Evolutionary conservation across 2,888 invertebrate genomes (phyloP).

Genomic region (Drosophila atroscutellata): DNA sequence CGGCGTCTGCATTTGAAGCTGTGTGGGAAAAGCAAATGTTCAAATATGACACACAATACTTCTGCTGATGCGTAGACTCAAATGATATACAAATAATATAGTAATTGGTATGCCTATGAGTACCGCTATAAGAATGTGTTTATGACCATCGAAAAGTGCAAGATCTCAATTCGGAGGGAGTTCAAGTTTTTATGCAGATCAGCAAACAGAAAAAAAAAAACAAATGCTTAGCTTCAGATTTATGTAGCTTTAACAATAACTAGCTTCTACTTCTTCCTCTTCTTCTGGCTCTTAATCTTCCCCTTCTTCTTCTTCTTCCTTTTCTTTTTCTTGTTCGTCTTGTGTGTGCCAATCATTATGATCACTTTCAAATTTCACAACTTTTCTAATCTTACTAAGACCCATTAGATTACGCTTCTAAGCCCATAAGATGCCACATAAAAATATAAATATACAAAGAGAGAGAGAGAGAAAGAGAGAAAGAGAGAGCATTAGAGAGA

Average conservation of each 20-base stretch:
- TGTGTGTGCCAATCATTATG: not conserved
- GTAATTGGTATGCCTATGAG: not conserved
- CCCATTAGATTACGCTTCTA: not conserved
- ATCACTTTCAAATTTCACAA: not conserved
- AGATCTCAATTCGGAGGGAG: not conserved
- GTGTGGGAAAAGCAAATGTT: conserved; percentile 47
- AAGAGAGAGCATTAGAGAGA: not conserved
- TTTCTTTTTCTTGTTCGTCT: not conserved
- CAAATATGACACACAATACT: not conserved
- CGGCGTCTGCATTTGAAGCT: conserved; percentile 48
- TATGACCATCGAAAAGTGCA: not conserved
- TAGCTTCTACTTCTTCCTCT: not conserved
- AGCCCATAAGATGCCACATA: not conserved
- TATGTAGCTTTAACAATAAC: not conserved
- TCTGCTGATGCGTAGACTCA: not conserved
- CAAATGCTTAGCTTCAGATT: too few species aligned
- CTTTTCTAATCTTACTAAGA: not conserved
- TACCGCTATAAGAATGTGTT: not conserved
- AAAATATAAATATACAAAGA: not conserved
- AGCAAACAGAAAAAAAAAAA: not conserved
- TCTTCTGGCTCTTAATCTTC: not conserved
- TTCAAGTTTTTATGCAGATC: not conserved
- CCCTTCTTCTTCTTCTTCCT: not conserved
- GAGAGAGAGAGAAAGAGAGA: not conserved
- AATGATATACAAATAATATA: not conserved